Evolutionary conservation across 2,888 invertebrate species (phyloP).

Genomic region (Dysmachus trigonus): DNA sequence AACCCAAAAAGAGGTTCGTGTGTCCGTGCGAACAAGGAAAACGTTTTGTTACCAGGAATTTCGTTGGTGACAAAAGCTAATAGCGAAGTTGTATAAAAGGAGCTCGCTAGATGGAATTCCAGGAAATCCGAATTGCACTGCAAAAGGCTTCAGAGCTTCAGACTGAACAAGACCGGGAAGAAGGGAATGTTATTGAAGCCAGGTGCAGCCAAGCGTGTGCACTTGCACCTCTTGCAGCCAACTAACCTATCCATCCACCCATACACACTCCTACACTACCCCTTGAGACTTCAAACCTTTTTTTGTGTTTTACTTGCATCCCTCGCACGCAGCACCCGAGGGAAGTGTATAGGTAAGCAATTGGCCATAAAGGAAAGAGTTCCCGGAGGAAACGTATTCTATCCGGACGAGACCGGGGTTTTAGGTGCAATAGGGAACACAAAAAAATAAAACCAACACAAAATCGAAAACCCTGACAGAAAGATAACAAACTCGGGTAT

Average conservation of each 20-base stretch:
- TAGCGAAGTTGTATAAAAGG: background rate
- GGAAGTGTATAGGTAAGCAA: background rate
- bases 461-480: background rate
- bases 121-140: background rate
- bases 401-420: background rate
- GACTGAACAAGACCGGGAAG: background rate
- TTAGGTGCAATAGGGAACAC: background rate
- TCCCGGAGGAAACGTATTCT: background rate
- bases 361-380: background rate
- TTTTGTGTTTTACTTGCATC: background rate
- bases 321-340: background rate
- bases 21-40: background rate
- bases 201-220: background rate
- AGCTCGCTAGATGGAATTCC: background rate
- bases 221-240: background rate
- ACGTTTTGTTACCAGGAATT: background rate
- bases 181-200: background rate
- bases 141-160: background rate
- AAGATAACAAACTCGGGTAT: background rate
- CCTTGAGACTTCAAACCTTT: background rate
- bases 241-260: background rate
- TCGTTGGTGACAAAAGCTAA: background rate
- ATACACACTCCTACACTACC: background rate
- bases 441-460: too few species aligned
- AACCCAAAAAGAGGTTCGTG: background rate